These are phyloP conservation scores for Aplocera efformata DNA, from an alignment of 2,888 invertebrate genomes.

Conservation along the genomic window DNA sequence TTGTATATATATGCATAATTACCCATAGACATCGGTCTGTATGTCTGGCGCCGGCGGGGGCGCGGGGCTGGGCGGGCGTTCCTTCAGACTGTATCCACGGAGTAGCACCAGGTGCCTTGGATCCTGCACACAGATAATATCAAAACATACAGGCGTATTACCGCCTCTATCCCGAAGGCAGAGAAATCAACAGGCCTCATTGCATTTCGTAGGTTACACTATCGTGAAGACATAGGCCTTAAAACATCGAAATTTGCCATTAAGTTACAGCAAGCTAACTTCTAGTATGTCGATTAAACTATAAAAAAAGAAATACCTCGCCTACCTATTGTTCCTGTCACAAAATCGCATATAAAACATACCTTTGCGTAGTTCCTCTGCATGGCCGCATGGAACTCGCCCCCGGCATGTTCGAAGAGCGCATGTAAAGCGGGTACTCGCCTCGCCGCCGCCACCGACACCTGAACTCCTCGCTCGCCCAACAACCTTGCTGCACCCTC, in stretches of 20 bases:
- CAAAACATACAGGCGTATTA: not conserved
- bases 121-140: slow-evolving; percentile 65
- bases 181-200: too few species aligned
- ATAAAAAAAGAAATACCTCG: too few species aligned
- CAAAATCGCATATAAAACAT: too few species aligned
- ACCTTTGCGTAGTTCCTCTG: slow-evolving; percentile 95
- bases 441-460: slow-evolving; percentile 93
- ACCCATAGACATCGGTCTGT: slow-evolving; percentile 65
- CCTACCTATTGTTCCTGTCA: too few species aligned
- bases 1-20: too few species aligned
- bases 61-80: slow-evolving; percentile 83
- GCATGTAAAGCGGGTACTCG: slow-evolving; percentile 92
- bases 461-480: slow-evolving; percentile 90
- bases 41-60: slow-evolving; percentile 76
- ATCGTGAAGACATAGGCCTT: too few species aligned
- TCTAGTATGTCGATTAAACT: too few species aligned
- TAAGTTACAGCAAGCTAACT: too few species aligned
- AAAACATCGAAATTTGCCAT: too few species aligned
- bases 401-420: slow-evolving; percentile 94
- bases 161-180: not conserved
- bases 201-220: too few species aligned
- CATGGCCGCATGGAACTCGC: slow-evolving; percentile 88
- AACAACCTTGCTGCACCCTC: slow-evolving; percentile 91
- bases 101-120: slow-evolving; percentile 89
- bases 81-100: slow-evolving; percentile 86